These are phyloP conservation scores for Megalops cyprinoides DNA, from an alignment of 2,797 vertebrate genomes.

Conservation along the genomic window DNA sequence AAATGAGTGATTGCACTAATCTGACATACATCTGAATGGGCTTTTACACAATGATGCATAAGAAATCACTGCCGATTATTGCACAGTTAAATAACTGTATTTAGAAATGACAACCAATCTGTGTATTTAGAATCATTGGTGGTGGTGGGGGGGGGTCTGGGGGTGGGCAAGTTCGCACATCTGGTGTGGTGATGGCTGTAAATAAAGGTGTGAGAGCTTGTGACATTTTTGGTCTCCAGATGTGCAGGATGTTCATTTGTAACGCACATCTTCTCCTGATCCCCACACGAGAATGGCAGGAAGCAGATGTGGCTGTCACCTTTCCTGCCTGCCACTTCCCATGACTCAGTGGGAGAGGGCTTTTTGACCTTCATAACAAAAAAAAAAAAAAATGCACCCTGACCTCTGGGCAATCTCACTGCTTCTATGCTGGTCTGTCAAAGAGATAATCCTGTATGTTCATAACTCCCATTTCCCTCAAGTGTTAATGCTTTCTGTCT, in stretches of 20 bases:
- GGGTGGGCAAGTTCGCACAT: neutral
- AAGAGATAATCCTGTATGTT: neutral
- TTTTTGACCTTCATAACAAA: neutral
- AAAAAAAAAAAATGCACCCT: neutral
- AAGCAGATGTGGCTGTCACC: conserved; percentile 1
- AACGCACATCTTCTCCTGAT: neutral
- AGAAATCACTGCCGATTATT: no score
- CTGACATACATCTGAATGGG: neutral
- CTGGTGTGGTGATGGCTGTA: neutral
- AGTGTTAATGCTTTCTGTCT: neutral
- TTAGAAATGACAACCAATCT: neutral
- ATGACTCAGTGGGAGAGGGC: neutral
- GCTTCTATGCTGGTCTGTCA: neutral
- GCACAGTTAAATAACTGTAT: neutral
- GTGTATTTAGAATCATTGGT: neutral
- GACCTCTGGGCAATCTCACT: neutral
- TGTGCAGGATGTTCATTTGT: neutral
- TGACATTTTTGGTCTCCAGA: neutral
- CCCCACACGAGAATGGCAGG: neutral
- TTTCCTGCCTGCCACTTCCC: neutral
- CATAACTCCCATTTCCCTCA: neutral
- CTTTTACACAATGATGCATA: no score
- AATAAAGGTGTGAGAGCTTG: neutral
- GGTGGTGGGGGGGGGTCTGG: neutral
- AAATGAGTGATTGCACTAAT: neutral